These are phyloP conservation scores for Philonicus albiceps DNA, from an alignment of 2,888 invertebrate species.

Conservation along the genomic window DNA sequence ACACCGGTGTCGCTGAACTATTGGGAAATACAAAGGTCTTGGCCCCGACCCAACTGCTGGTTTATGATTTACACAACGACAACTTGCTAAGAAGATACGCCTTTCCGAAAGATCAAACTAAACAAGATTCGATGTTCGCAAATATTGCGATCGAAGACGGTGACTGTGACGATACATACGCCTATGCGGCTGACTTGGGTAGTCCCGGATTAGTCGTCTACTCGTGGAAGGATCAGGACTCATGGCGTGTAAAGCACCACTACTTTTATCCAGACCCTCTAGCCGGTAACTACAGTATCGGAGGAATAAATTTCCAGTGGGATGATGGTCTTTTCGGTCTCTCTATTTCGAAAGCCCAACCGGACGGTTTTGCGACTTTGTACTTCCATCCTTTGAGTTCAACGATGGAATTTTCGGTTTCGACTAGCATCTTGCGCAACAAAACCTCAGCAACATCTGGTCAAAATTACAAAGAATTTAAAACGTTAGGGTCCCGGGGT, in stretches of 20 bases:
- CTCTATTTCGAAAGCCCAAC: conserved; percentile 71
- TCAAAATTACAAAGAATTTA: conserved; percentile 71
- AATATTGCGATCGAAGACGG: conserved; percentile 80
- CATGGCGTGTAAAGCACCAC: conserved; percentile 78
- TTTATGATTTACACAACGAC: conserved; percentile 78
- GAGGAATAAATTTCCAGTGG: conserved; percentile 76
- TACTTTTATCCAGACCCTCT: conserved; percentile 76
- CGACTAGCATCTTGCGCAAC: conserved; percentile 72
- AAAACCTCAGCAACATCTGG: conserved; percentile 65
- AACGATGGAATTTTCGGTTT: conserved; percentile 78
- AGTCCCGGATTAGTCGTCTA: conserved; percentile 77
- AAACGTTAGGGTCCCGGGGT: conserved; percentile 73
- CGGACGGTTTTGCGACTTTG: conserved; percentile 73
- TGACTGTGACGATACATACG: conserved; percentile 76
- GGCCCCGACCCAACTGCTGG: conserved; percentile 70
- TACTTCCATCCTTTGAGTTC: conserved; percentile 84
- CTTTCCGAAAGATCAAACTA: conserved; percentile 72
- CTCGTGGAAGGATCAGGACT: conserved; percentile 74
- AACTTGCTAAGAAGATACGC: conserved; percentile 71
- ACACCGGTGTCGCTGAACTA: conserved; percentile 74
- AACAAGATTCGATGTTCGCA: conserved; percentile 75
- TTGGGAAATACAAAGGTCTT: conserved; percentile 65
- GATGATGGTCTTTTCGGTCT: conserved; percentile 80
- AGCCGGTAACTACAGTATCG: conserved; percentile 76
- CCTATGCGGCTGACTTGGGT: conserved; percentile 76